Base-by-base conservation (phyloP, 2,113 vertebrate genomes). In the Oreochromis niloticus region DNA sequence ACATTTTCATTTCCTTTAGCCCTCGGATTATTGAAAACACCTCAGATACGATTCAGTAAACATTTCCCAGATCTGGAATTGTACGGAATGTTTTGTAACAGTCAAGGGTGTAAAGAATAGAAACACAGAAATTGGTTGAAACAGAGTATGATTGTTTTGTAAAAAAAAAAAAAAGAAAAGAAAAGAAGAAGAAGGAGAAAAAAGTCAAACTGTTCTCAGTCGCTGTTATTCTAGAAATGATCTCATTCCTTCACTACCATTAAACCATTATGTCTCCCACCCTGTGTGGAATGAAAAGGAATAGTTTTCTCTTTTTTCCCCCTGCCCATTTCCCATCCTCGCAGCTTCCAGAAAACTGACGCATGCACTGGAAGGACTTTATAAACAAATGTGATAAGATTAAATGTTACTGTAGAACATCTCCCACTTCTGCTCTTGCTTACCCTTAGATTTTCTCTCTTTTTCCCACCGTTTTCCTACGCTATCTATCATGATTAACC, bases 351-450 rank as follows among this genome's bases (percentile, higher is more conserved):
- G 55, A 11, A 34, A n/a, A 30, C 54, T 68, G 73, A 78, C 14
- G 22, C 19, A 12, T 27, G 43, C 24, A 27, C 61, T 66, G 85
- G 34, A 50, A 41, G 2, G 1, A 5, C 24, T 9, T 19, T 14
- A 7, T 83, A 85, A 87, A 89, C 83, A 81, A 68, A 16, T 6
- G 22, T 54, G 90, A 89, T 87, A 85, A 86, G 50, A 54, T 75
- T 4, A 24, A 24, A 17, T 13, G 30, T 80, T 27, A 7, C 54
- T 2, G 16, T 55, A 54, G 24, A 85, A 55, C 24, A 2, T 34
- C 32, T 85, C 79, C 55, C 56, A 80, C 32, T 24, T 52, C 9
- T 14, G 39, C 55, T 22, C 12, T 3, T 4, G 7, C 61, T 16
- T 7, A 68, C 16, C 7, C 56, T 19, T 19, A 78, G 71, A 8